Evolutionary conservation across 2,797 vertebrate genomes (phyloP).

Genomic region (Sebastes elongatus): DNA sequence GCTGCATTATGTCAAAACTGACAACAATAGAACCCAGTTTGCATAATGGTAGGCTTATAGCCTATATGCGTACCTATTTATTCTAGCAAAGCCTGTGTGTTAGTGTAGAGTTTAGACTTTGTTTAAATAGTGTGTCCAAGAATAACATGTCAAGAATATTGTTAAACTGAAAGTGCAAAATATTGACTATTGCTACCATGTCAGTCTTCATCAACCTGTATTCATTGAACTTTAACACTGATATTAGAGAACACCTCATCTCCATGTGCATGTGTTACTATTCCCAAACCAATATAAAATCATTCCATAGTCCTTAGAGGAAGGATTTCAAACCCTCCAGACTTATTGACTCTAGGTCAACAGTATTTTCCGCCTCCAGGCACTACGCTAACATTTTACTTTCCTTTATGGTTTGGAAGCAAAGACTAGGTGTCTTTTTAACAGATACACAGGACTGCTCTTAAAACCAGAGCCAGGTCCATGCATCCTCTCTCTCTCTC

Average conservation of each 20-base stretch:
- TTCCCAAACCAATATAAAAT: slow-evolving; percentile 31
- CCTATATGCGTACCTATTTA: neutral
- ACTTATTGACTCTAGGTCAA: slow-evolving; percentile 28
- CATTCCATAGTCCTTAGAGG: neutral
- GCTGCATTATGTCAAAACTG: slow-evolving; percentile 7
- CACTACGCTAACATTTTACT: slow-evolving; percentile 37
- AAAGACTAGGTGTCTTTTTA: slow-evolving; percentile 29
- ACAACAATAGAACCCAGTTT: neutral
- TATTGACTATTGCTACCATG: neutral
- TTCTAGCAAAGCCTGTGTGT: slow-evolving; percentile 4
- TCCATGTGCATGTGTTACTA: neutral
- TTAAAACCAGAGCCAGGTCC: slow-evolving; percentile 26
- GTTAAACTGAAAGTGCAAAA: neutral
- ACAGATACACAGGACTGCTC: slow-evolving; percentile 30
- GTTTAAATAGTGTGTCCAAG: slow-evolving; percentile 15
- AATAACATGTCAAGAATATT: slow-evolving; percentile 22
- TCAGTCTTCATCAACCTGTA: neutral
- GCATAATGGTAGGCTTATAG: neutral
- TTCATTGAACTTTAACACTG: neutral
- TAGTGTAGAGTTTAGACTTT: neutral
- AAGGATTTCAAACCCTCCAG: slow-evolving; percentile 31
- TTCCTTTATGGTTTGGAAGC: slow-evolving; percentile 46
- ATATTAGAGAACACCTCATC: neutral
- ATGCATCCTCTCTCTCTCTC: slow-evolving; percentile 13
- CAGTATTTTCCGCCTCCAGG: slow-evolving; percentile 31